phyloP scores from a whole-genome alignment of 2,888 invertebrate genomes.

The Itoplectis maculator region DNA sequence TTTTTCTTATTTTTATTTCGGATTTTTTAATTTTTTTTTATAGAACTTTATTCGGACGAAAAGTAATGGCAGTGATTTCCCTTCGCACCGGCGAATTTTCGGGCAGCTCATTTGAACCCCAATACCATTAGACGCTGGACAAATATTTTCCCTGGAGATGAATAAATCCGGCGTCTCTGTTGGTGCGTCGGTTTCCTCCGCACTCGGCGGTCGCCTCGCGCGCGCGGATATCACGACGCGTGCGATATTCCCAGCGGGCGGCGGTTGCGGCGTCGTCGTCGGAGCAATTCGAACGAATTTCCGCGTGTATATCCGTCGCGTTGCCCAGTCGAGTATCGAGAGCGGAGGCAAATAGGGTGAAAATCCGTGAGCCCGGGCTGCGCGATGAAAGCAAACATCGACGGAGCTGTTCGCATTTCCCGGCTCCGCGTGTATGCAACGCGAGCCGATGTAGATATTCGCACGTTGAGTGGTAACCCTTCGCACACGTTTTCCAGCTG shows the following conservation, averaged over 20 bases:
- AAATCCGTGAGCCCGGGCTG: conserved; percentile 60
- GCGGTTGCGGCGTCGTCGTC: conserved; percentile 23
- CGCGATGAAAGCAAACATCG: conserved; percentile 60
- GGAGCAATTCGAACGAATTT: conserved; percentile 63
- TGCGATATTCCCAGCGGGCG: conserved; percentile 6
- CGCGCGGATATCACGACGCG: conserved; percentile 42
- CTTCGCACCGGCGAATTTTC: no score
- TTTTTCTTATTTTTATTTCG: no score
- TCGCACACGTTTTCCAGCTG: conserved; percentile 54
- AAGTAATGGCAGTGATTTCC: no score
- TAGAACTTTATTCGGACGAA: no score
- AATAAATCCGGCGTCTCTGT: background rate
- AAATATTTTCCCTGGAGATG: conserved; percentile 34
- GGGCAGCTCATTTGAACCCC: conserved; percentile 13
- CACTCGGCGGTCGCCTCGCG: conserved; percentile 11
- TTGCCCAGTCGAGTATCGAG: conserved; percentile 44
- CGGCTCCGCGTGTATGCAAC: conserved; percentile 39
- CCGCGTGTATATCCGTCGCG: conserved; percentile 27
- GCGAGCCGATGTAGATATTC: conserved; percentile 16
- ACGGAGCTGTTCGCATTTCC: conserved; percentile 37
- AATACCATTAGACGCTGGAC: conserved; percentile 21
- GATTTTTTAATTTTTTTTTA: no score
- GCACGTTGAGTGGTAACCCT: conserved; percentile 37
- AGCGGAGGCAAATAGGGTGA: conserved; percentile 64
- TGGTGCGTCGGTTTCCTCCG: background rate